A percentile compares a stretch with the other conserved stretches of the same genome.
Conservation (phyloP, 2,888 invertebrate species). For the Trachelus iudaicus region DNA sequence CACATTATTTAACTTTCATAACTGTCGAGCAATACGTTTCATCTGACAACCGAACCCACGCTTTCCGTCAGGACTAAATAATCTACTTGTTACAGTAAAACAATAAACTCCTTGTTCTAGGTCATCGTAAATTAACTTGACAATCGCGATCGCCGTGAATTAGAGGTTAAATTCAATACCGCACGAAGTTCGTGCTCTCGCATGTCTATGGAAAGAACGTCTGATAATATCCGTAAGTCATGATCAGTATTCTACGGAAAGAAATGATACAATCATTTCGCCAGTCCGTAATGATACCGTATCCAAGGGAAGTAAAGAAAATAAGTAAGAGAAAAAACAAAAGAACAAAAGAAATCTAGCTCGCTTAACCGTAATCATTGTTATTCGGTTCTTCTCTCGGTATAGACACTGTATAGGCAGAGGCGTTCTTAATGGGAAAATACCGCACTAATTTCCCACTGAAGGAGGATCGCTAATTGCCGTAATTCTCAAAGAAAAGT, state of each 20-base stretch:
- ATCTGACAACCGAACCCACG: not conserved
- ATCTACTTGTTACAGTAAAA: not conserved
- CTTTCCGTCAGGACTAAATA: not conserved
- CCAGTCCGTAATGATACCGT: not conserved
- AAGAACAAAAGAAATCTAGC: not conserved
- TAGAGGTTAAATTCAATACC: not conserved
- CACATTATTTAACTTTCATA: not conserved
- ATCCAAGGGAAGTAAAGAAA: not conserved
- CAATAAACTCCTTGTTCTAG: not conserved
- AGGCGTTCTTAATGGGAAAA: not conserved
- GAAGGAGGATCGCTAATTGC: not conserved
- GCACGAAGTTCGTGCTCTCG: not conserved
- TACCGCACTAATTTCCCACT: not conserved
- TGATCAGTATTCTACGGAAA: too few relatives aligned
- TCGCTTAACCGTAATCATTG: not conserved
- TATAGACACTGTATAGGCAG: not conserved
- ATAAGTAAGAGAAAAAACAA: not conserved
- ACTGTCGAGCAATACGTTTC: not conserved
- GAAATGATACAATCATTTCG: not conserved
- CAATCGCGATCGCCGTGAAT: not conserved
- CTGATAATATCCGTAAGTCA: not conserved
- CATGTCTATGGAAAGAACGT: not conserved
- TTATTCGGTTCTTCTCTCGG: not conserved
- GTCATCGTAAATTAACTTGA: not conserved
- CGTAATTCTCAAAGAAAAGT: not conserved